Conservation (phyloP, 1,140 invertebrate genomes). For the Aphaenogaster floridana region DNA sequence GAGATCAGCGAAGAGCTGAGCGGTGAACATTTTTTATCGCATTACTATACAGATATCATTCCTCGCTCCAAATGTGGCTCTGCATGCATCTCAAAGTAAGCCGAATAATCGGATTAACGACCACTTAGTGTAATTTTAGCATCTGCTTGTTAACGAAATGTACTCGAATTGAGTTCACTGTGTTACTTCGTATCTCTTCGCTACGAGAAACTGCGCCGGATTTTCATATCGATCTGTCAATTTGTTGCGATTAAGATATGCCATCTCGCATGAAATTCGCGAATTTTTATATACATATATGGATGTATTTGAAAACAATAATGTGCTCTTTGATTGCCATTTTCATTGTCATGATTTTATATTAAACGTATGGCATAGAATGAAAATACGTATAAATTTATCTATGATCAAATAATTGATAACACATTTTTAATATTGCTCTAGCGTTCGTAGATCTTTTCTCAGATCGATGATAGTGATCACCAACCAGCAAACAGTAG, state of each 20-base stretch:
- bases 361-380: background rate
- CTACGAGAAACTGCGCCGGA: slow-evolving; percentile 38
- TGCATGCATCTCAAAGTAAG: slow-evolving; percentile 69
- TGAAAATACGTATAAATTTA: background rate
- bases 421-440: background rate
- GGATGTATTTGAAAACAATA: background rate
- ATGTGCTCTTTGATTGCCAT: background rate
- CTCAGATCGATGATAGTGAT: background rate
- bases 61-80: slow-evolving; percentile 19
- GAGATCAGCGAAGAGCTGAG: slow-evolving; percentile 1
- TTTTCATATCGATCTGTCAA: slow-evolving; percentile 8
- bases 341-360: background rate
- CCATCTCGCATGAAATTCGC: slow-evolving; percentile 16
- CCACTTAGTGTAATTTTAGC: slow-evolving; percentile 71
- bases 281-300: background rate
- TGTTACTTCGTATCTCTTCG: slow-evolving; percentile 17
- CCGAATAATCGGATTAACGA: slow-evolving; percentile 72
- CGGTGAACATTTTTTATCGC: slow-evolving; percentile 72
- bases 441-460: background rate
- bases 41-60: slow-evolving; percentile 60
- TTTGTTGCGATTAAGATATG: slow-evolving; percentile 34
- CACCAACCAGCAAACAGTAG: background rate
- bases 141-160: slow-evolving; percentile 64
- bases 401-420: background rate
- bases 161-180: slow-evolving; percentile 51